These are phyloP conservation scores for Antedon mediterranea DNA, from an alignment of 53 echinoderm and acorn worm genomes.

Conservation along the genomic window DNA sequence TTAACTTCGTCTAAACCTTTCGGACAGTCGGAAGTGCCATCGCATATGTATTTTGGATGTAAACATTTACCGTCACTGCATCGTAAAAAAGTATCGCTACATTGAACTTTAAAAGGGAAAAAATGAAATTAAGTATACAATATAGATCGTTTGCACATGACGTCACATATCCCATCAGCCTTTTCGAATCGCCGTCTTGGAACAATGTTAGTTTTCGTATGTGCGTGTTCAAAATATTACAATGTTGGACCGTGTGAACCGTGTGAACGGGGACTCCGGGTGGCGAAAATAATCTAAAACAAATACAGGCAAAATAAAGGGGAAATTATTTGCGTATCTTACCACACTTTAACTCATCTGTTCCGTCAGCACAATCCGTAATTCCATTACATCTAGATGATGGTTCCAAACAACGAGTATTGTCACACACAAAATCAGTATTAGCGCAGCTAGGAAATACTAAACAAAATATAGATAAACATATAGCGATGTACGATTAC, in stretches of 20 bases:
- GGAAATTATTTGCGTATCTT: neutral
- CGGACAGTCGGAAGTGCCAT: neutral
- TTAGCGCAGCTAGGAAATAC: neutral
- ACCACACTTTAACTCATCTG: slow-evolving; percentile 40
- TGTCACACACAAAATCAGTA: neutral
- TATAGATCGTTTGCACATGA: too few species aligned
- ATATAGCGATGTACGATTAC: too few species aligned
- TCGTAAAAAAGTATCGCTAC: neutral
- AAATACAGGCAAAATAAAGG: too few species aligned
- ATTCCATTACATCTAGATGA: slow-evolving; percentile 26
- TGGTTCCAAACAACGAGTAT: slow-evolving; percentile 10
- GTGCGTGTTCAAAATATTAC: too few species aligned
- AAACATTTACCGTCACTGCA: neutral
- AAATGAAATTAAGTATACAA: too few species aligned
- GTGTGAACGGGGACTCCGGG: too few species aligned
- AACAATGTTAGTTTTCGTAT: too few species aligned
- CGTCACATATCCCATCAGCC: too few species aligned
- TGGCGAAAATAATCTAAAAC: too few species aligned
- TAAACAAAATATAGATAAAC: neutral
- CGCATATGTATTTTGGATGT: neutral
- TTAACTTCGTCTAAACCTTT: neutral
- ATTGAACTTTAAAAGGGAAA: neutral
- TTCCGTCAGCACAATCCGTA: slow-evolving; percentile 23
- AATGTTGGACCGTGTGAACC: too few species aligned
- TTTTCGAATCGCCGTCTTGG: too few species aligned